phyloP scores from a whole-genome alignment of 2,888 invertebrate genomes.

The Ligdia adustata region DNA sequence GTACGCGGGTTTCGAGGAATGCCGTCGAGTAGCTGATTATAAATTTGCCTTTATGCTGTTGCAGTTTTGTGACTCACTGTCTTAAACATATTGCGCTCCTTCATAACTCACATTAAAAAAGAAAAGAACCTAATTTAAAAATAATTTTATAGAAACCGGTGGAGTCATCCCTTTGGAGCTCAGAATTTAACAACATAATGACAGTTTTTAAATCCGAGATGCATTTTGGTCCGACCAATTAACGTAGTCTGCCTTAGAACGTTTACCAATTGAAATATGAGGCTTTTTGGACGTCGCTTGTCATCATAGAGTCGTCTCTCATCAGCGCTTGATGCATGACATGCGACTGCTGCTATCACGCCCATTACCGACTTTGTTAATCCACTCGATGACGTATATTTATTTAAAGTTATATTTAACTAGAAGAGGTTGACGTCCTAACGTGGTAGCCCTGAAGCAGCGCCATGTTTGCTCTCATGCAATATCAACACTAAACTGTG shows the following conservation, averaged over 20 bases:
- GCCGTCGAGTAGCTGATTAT: conserved; percentile 70
- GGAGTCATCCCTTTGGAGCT: conserved; percentile 40
- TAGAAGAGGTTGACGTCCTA: conserved; percentile 40
- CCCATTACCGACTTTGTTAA: conserved; percentile 48
- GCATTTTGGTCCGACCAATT: conserved; percentile 34
- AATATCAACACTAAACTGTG: conserved; percentile 51
- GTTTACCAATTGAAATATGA: conserved; percentile 29
- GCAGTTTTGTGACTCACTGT: conserved; percentile 70
- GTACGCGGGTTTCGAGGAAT: conserved; percentile 62
- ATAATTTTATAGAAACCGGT: conserved; percentile 30
- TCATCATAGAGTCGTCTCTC: conserved; percentile 44
- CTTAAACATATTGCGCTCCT: conserved; percentile 50
- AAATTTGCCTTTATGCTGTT: conserved; percentile 68
- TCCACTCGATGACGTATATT: conserved; percentile 49
- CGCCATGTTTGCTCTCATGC: conserved; percentile 46
- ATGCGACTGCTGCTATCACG: conserved; percentile 46
- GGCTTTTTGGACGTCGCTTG: conserved; percentile 38
- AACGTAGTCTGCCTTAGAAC: conserved; percentile 33
- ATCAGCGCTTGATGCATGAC: conserved; percentile 50
- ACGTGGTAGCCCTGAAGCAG: conserved; percentile 38
- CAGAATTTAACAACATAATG: conserved; percentile 46
- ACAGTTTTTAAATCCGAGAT: conserved; percentile 38
- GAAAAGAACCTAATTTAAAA: conserved; percentile 36
- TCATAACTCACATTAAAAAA: conserved; percentile 21
- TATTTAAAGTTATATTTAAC: conserved; percentile 47